These are phyloP conservation scores for Xanthorhoe spadicearia DNA, from an alignment of 2,888 invertebrate species.

Conservation along the genomic window DNA sequence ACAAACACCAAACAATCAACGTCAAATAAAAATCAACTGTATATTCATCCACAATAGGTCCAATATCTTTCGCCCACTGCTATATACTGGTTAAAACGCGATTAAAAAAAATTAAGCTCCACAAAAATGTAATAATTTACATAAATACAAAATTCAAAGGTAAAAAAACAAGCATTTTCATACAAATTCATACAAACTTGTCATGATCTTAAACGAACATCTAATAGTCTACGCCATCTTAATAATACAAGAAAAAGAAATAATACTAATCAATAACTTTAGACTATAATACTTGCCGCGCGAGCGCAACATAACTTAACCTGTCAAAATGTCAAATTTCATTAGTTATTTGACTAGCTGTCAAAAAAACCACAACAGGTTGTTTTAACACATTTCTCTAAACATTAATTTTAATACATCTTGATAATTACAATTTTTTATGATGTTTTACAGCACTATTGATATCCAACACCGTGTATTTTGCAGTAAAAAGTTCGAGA, in stretches of 20 bases:
- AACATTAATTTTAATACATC: conserved; percentile 37
- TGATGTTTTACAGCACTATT: conserved; percentile 34
- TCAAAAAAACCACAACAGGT: conserved; percentile 60
- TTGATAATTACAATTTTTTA: conserved; percentile 36
- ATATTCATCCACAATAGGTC: conserved; percentile 33
- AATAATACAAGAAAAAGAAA: conserved; percentile 68
- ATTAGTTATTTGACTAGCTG: conserved; percentile 79
- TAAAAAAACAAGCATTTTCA: conserved; percentile 66
- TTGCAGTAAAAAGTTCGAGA: neutral
- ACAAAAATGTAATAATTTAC: conserved; percentile 68
- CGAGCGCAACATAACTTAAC: conserved; percentile 48
- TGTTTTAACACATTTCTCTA: conserved; percentile 42
- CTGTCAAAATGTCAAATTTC: conserved; percentile 68
- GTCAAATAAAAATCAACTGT: conserved; percentile 61
- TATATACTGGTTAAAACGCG: conserved; percentile 55
- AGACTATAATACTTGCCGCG: conserved; percentile 71
- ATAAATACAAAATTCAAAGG: conserved; percentile 61
- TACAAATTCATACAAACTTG: conserved; percentile 73
- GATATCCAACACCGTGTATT: conserved; percentile 22
- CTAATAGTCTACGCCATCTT: conserved; percentile 81
- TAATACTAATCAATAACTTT: conserved; percentile 66
- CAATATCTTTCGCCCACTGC: conserved; percentile 35
- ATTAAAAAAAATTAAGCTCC: conserved; percentile 64
- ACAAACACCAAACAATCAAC: conserved; percentile 62
- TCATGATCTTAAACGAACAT: conserved; percentile 81